Conservation (phyloP, 2,888 invertebrate genomes). For the Sarcophaga rosellei region DNA sequence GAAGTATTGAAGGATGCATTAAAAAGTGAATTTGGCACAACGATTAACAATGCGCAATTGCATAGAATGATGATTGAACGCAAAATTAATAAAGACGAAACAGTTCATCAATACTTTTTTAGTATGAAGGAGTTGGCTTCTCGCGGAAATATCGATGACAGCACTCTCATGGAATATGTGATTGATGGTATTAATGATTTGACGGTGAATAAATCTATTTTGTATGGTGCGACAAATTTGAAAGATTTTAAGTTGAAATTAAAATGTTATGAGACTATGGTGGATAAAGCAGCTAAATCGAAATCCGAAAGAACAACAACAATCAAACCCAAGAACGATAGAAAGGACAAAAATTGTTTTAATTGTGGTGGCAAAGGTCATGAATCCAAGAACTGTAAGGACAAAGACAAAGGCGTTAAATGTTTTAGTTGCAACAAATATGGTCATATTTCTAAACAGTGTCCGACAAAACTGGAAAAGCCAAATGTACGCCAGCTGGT, state of each 20-base stretch:
- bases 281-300: not conserved
- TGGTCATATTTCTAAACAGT: constrained; percentile 45
- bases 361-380: constrained; percentile 66
- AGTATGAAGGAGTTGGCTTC: constrained; percentile 77
- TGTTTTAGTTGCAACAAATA: constrained; percentile 58
- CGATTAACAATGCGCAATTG: constrained; percentile 56
- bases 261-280: no score
- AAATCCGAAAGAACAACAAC: not conserved
- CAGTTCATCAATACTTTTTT: constrained; percentile 76
- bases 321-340: constrained; percentile 12
- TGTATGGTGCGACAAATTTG: constrained; percentile 22
- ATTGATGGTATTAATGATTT: no score
- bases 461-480: constrained; percentile 24
- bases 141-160: constrained; percentile 63
- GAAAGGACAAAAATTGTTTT: constrained; percentile 41
- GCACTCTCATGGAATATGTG: no score
- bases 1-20: constrained; percentile 9
- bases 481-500: constrained; percentile 27
- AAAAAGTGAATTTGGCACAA: not conserved
- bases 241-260: not conserved
- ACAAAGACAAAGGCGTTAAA: constrained; percentile 51
- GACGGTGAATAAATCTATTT: no score
- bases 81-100: constrained; percentile 75
- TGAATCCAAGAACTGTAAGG: constrained; percentile 41
- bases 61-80: constrained; percentile 64